phyloP scores from a whole-genome alignment of 2,113 vertebrate genomes.

The Haemorhous mexicanus region DNA sequence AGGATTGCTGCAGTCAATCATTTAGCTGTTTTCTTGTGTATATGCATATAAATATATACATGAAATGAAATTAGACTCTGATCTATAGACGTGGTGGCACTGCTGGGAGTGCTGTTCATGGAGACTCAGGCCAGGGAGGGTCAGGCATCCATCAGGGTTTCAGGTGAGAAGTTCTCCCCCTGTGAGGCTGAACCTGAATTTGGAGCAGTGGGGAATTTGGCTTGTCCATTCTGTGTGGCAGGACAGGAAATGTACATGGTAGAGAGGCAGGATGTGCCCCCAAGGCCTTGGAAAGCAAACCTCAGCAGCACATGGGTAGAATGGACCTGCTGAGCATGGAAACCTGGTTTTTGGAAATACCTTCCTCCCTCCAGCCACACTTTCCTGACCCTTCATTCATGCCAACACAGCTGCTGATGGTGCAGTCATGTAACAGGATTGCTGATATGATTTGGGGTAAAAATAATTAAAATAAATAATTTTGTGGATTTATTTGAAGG shows the following conservation, averaged over 20 bases:
- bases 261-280: not conserved
- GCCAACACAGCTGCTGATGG: not conserved
- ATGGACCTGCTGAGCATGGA: not conserved
- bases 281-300: not conserved
- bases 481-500: not conserved
- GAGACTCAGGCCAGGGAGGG: not conserved
- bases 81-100: not conserved
- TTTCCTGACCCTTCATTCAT: not conserved
- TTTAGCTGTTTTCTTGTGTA: not conserved
- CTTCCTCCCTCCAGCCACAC: not conserved
- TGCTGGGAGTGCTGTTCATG: not conserved
- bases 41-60: not conserved
- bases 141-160: not conserved
- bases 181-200: not conserved
- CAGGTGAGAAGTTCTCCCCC: not conserved
- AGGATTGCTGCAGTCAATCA: not conserved
- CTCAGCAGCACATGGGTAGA: not conserved
- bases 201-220: not conserved
- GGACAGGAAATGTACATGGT: accelerated
- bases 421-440: accelerated
- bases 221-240: not conserved
- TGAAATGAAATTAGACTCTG: not conserved
- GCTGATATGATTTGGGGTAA: not conserved
- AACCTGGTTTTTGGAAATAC: not conserved
- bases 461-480: not conserved